phyloP scores from a whole-genome alignment of 2,888 invertebrate species.

The Punctoribates punctum region DNA sequence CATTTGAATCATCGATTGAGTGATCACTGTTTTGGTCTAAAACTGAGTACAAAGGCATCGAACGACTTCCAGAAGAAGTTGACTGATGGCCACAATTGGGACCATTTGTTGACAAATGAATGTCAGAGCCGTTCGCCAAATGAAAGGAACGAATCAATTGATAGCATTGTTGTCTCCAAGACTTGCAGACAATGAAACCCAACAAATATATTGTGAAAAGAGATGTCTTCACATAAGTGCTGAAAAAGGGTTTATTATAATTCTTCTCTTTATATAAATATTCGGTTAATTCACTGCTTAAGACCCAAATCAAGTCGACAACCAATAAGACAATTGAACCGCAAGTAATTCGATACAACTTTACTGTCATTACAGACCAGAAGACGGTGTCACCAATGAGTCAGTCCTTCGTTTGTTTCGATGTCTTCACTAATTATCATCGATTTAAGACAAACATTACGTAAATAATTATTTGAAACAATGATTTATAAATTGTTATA shows the following conservation, averaged over 20 bases:
- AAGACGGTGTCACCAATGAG: too few relatives aligned
- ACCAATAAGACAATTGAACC: conserved; percentile 81
- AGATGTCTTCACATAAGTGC: conserved; percentile 89
- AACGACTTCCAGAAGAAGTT: background rate
- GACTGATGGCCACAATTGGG: background rate
- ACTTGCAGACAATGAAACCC: conserved; percentile 80
- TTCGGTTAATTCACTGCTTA: conserved; percentile 81
- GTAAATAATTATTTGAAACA: background rate
- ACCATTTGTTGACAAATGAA: background rate
- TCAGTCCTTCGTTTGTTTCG: background rate
- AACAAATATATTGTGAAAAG: conserved; percentile 87
- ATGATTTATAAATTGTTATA: background rate
- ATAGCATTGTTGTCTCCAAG: conserved; percentile 78
- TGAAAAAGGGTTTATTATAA: conserved; percentile 90
- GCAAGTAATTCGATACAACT: conserved; percentile 53
- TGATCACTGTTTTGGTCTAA: conserved; percentile 44
- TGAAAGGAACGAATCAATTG: background rate
- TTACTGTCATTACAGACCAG: conserved; percentile 18
- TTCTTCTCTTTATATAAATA: conserved; percentile 65
- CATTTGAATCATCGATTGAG: conserved; percentile 28
- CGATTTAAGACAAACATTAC: background rate
- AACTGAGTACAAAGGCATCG: conserved; percentile 20
- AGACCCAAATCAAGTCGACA: conserved; percentile 93
- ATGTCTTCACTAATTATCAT: background rate
- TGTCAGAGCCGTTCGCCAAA: background rate